These are phyloP conservation scores for Thera obeliscata DNA, from an alignment of 2,888 invertebrate genomes.

Conservation along the genomic window DNA sequence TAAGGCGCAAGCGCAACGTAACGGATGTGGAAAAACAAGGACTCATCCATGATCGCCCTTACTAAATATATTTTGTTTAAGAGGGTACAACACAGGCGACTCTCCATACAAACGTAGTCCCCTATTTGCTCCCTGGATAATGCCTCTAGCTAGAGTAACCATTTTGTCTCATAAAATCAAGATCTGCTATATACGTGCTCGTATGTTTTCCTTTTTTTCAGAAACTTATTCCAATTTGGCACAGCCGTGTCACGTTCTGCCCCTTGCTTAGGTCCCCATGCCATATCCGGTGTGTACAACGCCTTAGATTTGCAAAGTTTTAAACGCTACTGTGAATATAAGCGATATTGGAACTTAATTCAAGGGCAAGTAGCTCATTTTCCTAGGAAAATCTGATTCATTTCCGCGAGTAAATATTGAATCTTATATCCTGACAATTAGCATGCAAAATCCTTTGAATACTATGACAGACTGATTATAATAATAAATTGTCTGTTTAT, in stretches of 20 bases:
- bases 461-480: neutral
- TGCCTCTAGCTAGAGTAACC: too few species aligned
- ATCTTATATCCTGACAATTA: neutral
- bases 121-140: too few species aligned
- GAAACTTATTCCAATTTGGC: too few species aligned
- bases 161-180: too few species aligned
- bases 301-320: neutral
- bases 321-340: neutral
- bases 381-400: neutral
- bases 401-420: neutral
- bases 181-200: too few species aligned
- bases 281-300: neutral
- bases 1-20: neutral
- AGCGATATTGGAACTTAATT: neutral
- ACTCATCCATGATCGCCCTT: neutral
- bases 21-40: neutral
- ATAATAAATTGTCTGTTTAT: constrained; percentile 15
- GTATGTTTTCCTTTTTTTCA: too few species aligned
- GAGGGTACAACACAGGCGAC: too few species aligned
- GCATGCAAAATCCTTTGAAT: neutral
- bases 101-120: too few species aligned
- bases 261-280: neutral
- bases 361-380: neutral
- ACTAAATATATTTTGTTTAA: too few species aligned
- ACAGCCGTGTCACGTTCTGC: neutral